Conservation (phyloP, 2,888 invertebrate genomes). For the Drosophila meridiana region DNA sequence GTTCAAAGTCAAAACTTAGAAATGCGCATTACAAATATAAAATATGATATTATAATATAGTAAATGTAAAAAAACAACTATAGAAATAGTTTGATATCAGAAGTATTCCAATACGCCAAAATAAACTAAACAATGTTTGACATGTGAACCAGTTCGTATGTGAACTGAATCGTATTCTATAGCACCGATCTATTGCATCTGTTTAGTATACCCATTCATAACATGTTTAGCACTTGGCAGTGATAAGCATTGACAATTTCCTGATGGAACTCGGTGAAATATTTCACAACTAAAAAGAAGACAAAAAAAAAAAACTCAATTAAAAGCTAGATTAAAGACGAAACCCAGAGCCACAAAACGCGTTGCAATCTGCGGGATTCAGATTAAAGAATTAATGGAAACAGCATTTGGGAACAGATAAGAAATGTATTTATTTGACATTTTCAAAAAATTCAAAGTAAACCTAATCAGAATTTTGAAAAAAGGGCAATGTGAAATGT, state of each 20-base stretch:
- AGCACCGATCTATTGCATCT: constrained; percentile 8
- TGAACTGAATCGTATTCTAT: background rate
- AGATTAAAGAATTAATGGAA: constrained; percentile 32
- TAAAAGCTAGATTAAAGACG: constrained; percentile 33
- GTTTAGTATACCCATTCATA: constrained; percentile 1
- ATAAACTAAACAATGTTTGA: background rate
- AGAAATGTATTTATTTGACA: constrained; percentile 19
- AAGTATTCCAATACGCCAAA: background rate
- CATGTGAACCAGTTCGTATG: background rate
- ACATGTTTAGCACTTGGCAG: background rate
- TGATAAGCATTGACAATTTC: constrained; percentile 54
- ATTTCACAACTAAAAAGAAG: constrained; percentile 12
- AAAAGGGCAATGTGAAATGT: constrained; percentile 5
- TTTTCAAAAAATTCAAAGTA: background rate
- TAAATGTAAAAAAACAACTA: background rate
- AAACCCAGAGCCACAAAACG: constrained; percentile 2
- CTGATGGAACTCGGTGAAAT: constrained; percentile 33
- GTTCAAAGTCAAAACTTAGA: background rate
- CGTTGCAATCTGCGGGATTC: constrained; percentile 29
- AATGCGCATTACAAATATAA: too few relatives aligned
- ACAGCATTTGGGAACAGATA: constrained; percentile 36
- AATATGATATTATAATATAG: background rate
- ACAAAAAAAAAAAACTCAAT: background rate
- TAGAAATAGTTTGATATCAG: background rate
- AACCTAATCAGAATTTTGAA: constrained; percentile 2